Conservation (phyloP, 2,797 vertebrate genomes). For the Octomys mimax region DNA sequence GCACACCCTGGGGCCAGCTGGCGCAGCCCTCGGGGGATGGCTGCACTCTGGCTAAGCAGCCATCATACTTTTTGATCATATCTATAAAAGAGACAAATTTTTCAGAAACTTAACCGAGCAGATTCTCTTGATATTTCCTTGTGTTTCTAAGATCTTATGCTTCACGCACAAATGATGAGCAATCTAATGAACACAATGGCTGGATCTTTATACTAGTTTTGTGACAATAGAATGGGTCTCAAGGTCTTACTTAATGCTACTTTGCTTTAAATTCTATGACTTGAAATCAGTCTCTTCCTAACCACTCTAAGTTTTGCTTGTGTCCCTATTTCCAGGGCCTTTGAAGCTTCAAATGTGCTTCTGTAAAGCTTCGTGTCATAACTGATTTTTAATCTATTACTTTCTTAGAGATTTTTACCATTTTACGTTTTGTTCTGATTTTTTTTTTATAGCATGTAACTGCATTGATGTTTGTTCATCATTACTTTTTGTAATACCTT, state of each 20-base stretch:
- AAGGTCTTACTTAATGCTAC: not conserved
- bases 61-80: not conserved
- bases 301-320: not conserved
- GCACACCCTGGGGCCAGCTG: too few species aligned
- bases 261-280: not conserved
- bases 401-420: not conserved
- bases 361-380: not conserved
- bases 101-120: not conserved
- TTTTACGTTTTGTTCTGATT: not conserved
- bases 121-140: not conserved
- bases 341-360: not conserved
- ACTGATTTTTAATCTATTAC: not conserved
- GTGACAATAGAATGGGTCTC: not conserved
- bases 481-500: conserved; percentile 10
- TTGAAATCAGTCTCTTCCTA: not conserved
- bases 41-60: too few species aligned
- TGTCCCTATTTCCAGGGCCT: not conserved
- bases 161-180: not conserved
- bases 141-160: not conserved
- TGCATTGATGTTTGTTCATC: not conserved
- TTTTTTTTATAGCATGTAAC: not conserved
- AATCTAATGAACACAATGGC: not conserved
- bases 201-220: not conserved
- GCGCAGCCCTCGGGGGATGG: too few species aligned
- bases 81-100: not conserved